Evolutionary conservation across 1,140 invertebrate genomes (phyloP), one percentile per base, ranked within the genome.

Genomic region (Theocolax elegans): DNA sequence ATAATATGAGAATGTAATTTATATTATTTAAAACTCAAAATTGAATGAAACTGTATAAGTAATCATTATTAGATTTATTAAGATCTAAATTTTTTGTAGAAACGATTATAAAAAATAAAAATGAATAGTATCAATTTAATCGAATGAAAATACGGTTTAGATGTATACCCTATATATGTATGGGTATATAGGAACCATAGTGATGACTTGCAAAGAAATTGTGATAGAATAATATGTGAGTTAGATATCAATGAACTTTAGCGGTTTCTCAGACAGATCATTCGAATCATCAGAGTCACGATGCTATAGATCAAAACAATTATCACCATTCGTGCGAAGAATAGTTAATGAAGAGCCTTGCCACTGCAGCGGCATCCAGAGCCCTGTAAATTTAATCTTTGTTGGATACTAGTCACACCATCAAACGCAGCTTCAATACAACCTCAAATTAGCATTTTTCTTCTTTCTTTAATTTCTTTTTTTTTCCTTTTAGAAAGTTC

Each of bases 291-390:
- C 70, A 38, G 29, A 74, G 71, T 72, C 54, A 74, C 75, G 74
- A 77, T 74, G 64, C 62, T 72, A 77, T 75, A 75, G 76, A 76
- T 79, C 79, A 79, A 80, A 79, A 81, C 80, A 80, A 80, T 81
- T 81, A 80, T 74, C 68, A 56, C 71, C 69, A 76, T 74, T 74
- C 67, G 66, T 76, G 67, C 17, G 31, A 44, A 71, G 62, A 59
- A 74, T 64, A 53, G 67, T 48, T n/a, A 58, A 71, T 65, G 60
- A 67, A 35, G 25, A 66, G 17, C 4, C 21, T 19, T 21, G 46
- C 54, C 54, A 58, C 54, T 58, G 54, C 54, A 23, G 10, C 54
- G 54, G 54, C 54, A 23, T 15, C 9, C 17, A 19, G 9, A 6
- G 31, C 31, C 35, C 54, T 42, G 35, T 42, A 58, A 58, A 40